Evolutionary conservation across 2,113 vertebrate genomes (phyloP).

Genomic region (Sus scrofa): DNA sequence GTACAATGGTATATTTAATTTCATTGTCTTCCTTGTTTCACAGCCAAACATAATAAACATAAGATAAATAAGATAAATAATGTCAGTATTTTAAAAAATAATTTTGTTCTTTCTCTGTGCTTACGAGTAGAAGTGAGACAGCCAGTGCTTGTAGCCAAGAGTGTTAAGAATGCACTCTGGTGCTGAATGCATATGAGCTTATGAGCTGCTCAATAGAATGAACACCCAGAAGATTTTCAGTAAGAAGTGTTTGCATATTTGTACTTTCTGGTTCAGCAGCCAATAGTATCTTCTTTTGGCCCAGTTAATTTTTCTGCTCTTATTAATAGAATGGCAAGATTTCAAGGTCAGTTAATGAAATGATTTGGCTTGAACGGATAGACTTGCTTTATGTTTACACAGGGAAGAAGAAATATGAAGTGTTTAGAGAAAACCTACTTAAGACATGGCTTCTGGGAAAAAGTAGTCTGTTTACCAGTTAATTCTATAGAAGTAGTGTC

Average conservation of each 20-base stretch:
- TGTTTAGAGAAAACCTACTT: neutral
- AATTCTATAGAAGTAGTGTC: neutral
- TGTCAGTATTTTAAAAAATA: constrained; percentile 1
- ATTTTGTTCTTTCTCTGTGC: constrained; percentile 30
- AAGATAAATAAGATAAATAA: neutral
- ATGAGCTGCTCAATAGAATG: neutral
- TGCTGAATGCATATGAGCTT: neutral
- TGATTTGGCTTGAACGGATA: constrained; percentile 19
- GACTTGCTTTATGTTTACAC: neutral
- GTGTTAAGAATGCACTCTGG: neutral
- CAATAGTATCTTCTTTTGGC: constrained; percentile 47
- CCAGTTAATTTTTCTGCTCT: constrained; percentile 30
- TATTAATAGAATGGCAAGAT: constrained; percentile 28
- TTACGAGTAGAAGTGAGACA: constrained; percentile 17
- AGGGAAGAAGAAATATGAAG: neutral
- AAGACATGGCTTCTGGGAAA: constrained; percentile 9
- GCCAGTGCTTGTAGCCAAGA: constrained; percentile 1
- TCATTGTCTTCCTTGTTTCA: constrained; percentile 25
- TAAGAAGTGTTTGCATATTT: neutral
- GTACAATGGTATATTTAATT: constrained; percentile 46
- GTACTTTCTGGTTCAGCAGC: constrained; percentile 5
- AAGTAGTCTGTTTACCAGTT: neutral
- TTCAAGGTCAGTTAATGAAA: constrained; percentile 46
- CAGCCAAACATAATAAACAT: neutral
- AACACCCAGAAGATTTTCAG: neutral